phyloP scores from a whole-genome alignment of 2,113 vertebrate genomes.

The Dryoscopus gambensis region DNA sequence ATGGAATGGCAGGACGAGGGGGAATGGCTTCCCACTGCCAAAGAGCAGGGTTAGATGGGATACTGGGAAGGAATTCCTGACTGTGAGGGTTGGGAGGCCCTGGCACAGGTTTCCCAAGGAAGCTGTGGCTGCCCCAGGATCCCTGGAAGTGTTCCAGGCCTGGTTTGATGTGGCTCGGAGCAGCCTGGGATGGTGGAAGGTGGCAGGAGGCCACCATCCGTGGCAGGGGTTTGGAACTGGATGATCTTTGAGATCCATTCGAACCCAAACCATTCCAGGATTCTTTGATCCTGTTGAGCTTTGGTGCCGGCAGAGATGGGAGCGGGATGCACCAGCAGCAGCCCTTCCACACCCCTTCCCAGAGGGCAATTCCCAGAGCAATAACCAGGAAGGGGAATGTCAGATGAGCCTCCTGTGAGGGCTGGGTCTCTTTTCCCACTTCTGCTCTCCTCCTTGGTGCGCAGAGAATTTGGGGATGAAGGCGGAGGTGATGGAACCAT shows the following conservation, averaged over 20 bases:
- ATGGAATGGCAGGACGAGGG: not conserved
- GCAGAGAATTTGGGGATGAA: not conserved
- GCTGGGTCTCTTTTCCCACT: not conserved
- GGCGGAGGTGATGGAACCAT: not conserved
- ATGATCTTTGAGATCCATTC: not conserved
- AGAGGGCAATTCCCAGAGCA: not conserved
- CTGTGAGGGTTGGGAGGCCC: fast-evolving
- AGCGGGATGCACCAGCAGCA: not conserved
- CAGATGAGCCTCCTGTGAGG: not conserved
- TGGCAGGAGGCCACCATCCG: too few species aligned
- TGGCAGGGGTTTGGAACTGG: fast-evolving
- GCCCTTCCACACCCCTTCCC: not conserved
- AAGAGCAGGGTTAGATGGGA: fast-evolving
- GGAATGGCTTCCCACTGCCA: not conserved
- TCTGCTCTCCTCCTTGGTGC: not conserved
- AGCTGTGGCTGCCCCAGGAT: not conserved
- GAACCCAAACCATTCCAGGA: not conserved
- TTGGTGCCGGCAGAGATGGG: fast-evolving
- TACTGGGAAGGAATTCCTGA: fast-evolving
- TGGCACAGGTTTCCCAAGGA: not conserved
- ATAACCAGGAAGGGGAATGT: not conserved
- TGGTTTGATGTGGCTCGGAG: fast-evolving
- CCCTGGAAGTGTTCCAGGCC: not conserved
- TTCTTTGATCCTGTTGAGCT: not conserved
- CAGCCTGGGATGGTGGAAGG: not conserved